Evolutionary conservation across 2,888 invertebrate species (phyloP).

Genomic region (Apotomis capreana): DNA sequence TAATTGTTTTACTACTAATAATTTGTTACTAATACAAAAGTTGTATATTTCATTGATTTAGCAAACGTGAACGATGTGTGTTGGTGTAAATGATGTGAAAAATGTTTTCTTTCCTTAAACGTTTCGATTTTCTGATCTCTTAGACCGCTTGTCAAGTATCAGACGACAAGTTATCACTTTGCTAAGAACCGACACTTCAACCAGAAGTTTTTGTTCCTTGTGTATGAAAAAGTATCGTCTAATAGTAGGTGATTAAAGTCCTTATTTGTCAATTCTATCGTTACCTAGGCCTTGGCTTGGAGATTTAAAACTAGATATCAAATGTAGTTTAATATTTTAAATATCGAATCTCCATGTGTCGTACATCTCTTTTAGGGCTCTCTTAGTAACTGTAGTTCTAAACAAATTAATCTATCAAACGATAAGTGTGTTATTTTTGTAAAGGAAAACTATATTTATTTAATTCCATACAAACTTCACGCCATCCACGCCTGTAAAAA

Average conservation of each 20-base stretch:
- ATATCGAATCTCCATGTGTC: slow-evolving; percentile 41
- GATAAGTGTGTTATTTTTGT: slow-evolving; percentile 32
- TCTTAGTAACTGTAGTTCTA: slow-evolving; percentile 41
- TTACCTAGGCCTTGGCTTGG: slow-evolving; percentile 30
- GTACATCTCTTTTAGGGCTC: slow-evolving; percentile 44
- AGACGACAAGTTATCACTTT: slow-evolving; percentile 5
- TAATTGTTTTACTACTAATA: background rate
- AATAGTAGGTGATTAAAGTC: background rate
- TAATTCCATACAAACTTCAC: slow-evolving; percentile 18
- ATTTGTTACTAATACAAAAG: background rate
- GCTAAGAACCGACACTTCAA: background rate
- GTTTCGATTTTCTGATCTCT: slow-evolving; percentile 21
- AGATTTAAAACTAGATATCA: slow-evolving; percentile 31
- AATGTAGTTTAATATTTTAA: slow-evolving; percentile 31
- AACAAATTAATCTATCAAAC: slow-evolving; percentile 30
- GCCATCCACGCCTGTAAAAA: slow-evolving; percentile 14
- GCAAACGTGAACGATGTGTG: slow-evolving; percentile 12
- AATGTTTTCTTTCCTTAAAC: slow-evolving; percentile 6
- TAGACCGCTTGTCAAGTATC: slow-evolving; percentile 16
- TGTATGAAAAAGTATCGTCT: background rate
- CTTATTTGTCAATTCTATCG: slow-evolving; percentile 35
- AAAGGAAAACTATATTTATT: slow-evolving; percentile 26
- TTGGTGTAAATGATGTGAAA: slow-evolving; percentile 14
- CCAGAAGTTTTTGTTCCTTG: too few species aligned
- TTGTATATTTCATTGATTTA: background rate